Percentiles rank a stretch among this genome's conserved stretches.
These are phyloP conservation scores for Diorhabda sublineata DNA, from an alignment of 1,140 invertebrate species.

Conservation along the genomic window DNA sequence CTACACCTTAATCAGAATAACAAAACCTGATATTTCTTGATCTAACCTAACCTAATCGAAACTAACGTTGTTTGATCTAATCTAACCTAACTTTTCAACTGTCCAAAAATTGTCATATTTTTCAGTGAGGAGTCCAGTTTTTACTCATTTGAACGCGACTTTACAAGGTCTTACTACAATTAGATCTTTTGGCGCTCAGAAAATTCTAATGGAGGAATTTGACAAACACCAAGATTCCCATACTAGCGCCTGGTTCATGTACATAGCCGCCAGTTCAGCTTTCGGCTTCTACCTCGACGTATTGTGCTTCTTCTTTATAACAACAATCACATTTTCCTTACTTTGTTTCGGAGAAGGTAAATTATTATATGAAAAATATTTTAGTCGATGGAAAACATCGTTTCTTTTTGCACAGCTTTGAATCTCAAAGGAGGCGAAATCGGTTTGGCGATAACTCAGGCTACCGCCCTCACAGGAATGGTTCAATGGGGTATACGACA, in stretches of 20 bases:
- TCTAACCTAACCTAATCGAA: too few relatives aligned
- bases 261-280: conserved; percentile 34
- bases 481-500: conserved; percentile 72
- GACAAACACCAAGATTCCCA: conserved; percentile 63
- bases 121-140: conserved; percentile 73
- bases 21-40: too few relatives aligned
- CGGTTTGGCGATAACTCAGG: conserved; percentile 57
- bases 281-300: conserved; percentile 38
- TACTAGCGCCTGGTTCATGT: conserved; percentile 66
- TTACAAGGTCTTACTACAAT: conserved; percentile 78
- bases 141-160: conserved; percentile 74
- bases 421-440: conserved; percentile 52
- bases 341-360: conserved; percentile 30
- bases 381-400: background rate
- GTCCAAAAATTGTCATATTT: conserved; percentile 11
- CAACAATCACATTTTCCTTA: conserved; percentile 41
- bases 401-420: conserved; percentile 15
- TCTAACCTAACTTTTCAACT: too few relatives aligned
- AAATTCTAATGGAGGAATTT: conserved; percentile 68
- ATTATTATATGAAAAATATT: background rate
- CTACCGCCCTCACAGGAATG: conserved; percentile 53
- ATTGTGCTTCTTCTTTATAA: conserved; percentile 34
- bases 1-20: background rate
- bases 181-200: conserved; percentile 64
- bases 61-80: too few relatives aligned